phyloP scores from a whole-genome alignment of 2,113 vertebrate species.

The Formicarius rufipectus region DNA sequence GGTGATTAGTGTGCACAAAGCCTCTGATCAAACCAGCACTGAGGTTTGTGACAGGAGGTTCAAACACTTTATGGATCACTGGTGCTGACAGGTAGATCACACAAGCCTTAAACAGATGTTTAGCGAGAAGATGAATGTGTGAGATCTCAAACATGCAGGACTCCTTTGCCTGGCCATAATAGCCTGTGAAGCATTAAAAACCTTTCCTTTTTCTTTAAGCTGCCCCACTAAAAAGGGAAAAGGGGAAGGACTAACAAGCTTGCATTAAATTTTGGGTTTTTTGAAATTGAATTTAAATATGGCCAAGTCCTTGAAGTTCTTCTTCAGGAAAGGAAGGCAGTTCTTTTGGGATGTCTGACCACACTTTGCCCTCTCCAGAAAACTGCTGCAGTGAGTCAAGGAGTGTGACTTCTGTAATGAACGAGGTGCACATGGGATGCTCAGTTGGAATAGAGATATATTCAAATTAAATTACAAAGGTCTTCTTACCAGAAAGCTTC shows the following conservation, averaged over 20 bases:
- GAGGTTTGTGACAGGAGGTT: constrained; percentile 76
- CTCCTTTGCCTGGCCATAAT: constrained; percentile 59
- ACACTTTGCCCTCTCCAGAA: background rate
- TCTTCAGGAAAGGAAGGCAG: background rate
- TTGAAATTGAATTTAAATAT: background rate
- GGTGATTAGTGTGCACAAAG: constrained; percentile 75
- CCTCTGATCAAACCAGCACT: constrained; percentile 75
- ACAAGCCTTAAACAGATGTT: constrained; percentile 80
- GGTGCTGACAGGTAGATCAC: constrained; percentile 79
- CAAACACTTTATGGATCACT: constrained; percentile 74
- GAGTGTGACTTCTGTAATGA: background rate
- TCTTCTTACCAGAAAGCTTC: background rate
- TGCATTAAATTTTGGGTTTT: background rate
- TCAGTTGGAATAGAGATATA: background rate
- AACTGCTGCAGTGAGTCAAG: background rate
- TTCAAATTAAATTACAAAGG: constrained; percentile 1
- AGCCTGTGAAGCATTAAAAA: constrained; percentile 60
- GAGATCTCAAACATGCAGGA: constrained; percentile 54
- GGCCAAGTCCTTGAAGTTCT: background rate
- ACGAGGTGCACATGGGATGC: background rate
- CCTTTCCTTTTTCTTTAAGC: background rate
- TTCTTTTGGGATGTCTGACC: background rate
- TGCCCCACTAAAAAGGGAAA: constrained; percentile 4
- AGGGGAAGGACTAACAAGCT: constrained; percentile 41
- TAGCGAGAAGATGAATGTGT: constrained; percentile 74